phyloP scores from a whole-genome alignment of 2,797 vertebrate genomes.

The Lacerta viridis region DNA sequence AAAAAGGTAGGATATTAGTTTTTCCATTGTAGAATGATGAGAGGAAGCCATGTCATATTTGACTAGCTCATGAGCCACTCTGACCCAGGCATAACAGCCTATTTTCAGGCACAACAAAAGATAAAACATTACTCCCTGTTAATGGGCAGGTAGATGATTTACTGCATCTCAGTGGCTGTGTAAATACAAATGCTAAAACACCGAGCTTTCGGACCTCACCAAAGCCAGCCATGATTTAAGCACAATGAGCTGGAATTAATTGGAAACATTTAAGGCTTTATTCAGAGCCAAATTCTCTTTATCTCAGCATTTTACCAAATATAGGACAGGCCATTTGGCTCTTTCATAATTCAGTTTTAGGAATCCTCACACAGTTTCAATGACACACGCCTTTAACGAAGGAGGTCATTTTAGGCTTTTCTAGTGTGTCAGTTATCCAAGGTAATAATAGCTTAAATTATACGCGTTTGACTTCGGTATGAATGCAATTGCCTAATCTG shows the following conservation, averaged over 20 bases:
- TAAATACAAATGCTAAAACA: slow-evolving; percentile 59
- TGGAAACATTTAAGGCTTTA: slow-evolving; percentile 47
- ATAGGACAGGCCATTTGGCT: not conserved
- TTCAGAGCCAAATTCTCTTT: slow-evolving; percentile 36
- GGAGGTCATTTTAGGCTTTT: not conserved
- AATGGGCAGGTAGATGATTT: slow-evolving; percentile 70
- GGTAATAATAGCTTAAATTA: not conserved
- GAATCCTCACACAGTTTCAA: not conserved
- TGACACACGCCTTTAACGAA: not conserved
- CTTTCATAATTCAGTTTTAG: not conserved
- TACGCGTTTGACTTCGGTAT: not conserved
- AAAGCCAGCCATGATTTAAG: slow-evolving; percentile 51
- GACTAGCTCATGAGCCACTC: not conserved
- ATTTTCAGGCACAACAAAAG: slow-evolving; percentile 44
- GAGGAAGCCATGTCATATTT: not conserved
- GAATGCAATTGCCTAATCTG: not conserved
- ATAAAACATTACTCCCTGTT: slow-evolving; percentile 57
- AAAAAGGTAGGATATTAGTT: not conserved
- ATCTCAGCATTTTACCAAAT: slow-evolving; percentile 20
- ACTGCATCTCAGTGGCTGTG: slow-evolving; percentile 64
- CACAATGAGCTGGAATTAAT: slow-evolving; percentile 72
- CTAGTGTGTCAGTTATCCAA: not conserved
- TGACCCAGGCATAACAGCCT: not conserved
- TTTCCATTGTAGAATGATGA: slow-evolving; percentile 21
- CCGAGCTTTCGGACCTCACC: slow-evolving; percentile 41